Conservation (phyloP, 2,888 invertebrate species). For the Orchesellides sinensis region DNA sequence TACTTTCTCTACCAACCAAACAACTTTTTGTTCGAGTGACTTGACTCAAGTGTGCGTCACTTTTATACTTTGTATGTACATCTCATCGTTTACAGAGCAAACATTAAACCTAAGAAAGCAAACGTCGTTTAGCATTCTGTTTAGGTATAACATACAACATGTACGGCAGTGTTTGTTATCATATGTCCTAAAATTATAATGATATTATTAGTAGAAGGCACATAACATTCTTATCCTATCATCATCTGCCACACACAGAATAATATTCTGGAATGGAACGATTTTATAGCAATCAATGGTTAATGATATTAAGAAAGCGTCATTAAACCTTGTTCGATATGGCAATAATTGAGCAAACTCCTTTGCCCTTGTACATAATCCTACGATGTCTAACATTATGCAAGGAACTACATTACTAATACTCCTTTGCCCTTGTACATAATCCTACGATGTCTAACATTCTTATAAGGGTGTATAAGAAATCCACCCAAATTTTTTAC, state of each 20-base stretch:
- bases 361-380: background rate
- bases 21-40: slow-evolving; percentile 6
- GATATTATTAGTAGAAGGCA: background rate
- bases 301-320: background rate
- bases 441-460: too few relatives aligned
- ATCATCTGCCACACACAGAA: background rate
- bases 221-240: too few relatives aligned
- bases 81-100: slow-evolving; percentile 48
- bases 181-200: background rate
- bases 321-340: background rate
- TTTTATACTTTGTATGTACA: slow-evolving; percentile 12
- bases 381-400: too few relatives aligned
- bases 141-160: background rate
- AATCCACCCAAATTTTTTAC: too few relatives aligned
- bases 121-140: slow-evolving; percentile 20
- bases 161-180: too few relatives aligned
- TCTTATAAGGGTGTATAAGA: too few relatives aligned
- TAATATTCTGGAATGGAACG: too few relatives aligned
- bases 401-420: background rate
- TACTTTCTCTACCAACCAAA: slow-evolving; percentile 21
- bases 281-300: background rate
- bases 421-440: background rate
- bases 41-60: background rate
- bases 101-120: slow-evolving; percentile 27
- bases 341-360: background rate